Evolutionary conservation across 2,113 vertebrate species (phyloP), one percentile per base, ranked within the genome.

Genomic region (Cyprinus carpio): DNA sequence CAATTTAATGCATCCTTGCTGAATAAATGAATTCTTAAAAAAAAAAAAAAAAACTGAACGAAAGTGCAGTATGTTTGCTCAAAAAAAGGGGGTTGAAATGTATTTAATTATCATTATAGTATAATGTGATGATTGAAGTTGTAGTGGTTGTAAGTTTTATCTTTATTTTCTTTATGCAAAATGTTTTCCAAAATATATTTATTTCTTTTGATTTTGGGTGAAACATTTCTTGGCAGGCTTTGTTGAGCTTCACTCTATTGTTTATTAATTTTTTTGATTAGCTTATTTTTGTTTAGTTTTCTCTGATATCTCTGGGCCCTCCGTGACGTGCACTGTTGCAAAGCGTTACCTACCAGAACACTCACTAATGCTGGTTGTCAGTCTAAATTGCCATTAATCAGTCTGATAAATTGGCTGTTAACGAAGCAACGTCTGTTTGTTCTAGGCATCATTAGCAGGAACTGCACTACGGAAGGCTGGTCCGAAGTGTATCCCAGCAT

Each of bases 391-490:
- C 79, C 27, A 67, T 81, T 49, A 81, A 49, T 81, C 25, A 81
- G 2, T 49, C n/a, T 67, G 79, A 81, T 65, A 67, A 51, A 51
- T 31, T 49, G 43, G 2, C 43, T 67, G 27, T 67, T 72, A 82
- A 84, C 4, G 1, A 71, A 58, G 11, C 4, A 1, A 84, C 69
- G 20, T 82, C n/a, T 87, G 40, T 79, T 60, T 88, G 1, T 84
- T 86, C 74, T 84, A 95, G 94, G 93, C 25, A 87, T 27, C 67
- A 87, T 94, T 46, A 94, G 89, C 87, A 93, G 93, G 85, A 94
- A 91, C 85, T 94, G 94, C 20, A 94, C 93, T 0, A 86, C 87
- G 49, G 29, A n/a, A 0, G 94, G 93, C 15, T 94, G 94, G 94
- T 91, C 93, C 0, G 29, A 54, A 0, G 86, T 91, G 4, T 91